These are phyloP conservation scores for Melanostigma gelatinosum DNA, from an alignment of 2,113 vertebrate genomes.

Conservation along the genomic window DNA sequence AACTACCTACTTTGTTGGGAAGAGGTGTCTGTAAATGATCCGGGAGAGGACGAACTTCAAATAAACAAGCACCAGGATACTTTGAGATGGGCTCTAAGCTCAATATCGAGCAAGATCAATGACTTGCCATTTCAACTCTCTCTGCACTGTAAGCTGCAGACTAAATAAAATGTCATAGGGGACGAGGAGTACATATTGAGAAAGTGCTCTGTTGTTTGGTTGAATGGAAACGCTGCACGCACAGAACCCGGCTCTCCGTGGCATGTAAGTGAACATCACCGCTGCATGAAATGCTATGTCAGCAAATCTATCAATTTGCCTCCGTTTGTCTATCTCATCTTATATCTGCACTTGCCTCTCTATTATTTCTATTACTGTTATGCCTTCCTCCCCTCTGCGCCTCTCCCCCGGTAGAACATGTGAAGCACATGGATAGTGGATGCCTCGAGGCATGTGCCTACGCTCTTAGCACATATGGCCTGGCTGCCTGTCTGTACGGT, in stretches of 20 bases:
- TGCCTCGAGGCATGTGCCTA: conserved; percentile 31
- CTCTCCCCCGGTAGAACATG: conserved; percentile 41
- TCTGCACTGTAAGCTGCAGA: conserved; percentile 30
- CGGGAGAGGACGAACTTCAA: not conserved
- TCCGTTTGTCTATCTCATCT: conserved; percentile 38
- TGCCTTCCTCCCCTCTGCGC: not conserved
- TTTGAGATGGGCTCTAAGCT: conserved; percentile 7
- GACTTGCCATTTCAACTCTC: conserved; percentile 42
- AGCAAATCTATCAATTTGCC: conserved; percentile 41
- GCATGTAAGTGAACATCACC: conserved; percentile 54
- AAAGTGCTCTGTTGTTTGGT: conserved; percentile 28
- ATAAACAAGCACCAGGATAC: not conserved
- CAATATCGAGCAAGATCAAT: conserved; percentile 37
- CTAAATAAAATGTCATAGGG: conserved; percentile 64
- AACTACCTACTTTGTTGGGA: conserved; percentile 11
- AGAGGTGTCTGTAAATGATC: conserved; percentile 4
- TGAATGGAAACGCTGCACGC: conserved; percentile 33
- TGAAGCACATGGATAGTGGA: conserved; percentile 46
- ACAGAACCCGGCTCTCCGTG: conserved; percentile 23
- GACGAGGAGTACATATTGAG: conserved; percentile 44
- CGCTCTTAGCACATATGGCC: conserved; percentile 44
- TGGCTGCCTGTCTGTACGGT: conserved; percentile 15
- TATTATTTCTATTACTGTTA: conserved; percentile 42
- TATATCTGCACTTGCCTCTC: conserved; percentile 24
- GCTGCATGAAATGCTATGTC: conserved; percentile 26